A percentile compares a stretch with the other conserved stretches of the same genome.
These are phyloP conservation scores for Austrolebias charrua DNA, from an alignment of 2,797 vertebrate species.

Conservation along the genomic window DNA sequence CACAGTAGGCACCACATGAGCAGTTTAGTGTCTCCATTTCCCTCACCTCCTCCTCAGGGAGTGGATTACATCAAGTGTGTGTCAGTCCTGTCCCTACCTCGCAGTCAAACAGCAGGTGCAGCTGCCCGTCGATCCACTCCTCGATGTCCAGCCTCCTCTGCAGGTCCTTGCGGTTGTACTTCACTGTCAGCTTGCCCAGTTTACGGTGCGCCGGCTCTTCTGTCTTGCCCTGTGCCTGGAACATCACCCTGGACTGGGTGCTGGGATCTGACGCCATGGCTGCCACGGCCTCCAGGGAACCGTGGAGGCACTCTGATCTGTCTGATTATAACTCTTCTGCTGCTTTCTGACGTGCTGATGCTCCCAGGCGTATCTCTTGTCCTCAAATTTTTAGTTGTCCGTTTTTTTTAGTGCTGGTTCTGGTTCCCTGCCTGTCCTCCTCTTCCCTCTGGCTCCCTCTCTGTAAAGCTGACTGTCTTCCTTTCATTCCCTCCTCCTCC, in stretches of 20 bases:
- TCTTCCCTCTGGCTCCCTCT: constrained; percentile 45
- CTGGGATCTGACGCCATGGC: constrained; percentile 85
- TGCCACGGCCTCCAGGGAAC: constrained; percentile 76
- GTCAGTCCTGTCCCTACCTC: constrained; percentile 79
- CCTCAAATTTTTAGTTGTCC: constrained; percentile 50
- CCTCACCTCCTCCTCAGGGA: constrained; percentile 26
- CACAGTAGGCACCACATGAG: constrained; percentile 15
- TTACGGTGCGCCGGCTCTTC: constrained; percentile 86
- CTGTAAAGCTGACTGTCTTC: constrained; percentile 52
- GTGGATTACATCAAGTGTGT: constrained; percentile 9
- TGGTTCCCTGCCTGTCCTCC: constrained; percentile 52
- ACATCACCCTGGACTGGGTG: constrained; percentile 88
- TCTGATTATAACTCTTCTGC: constrained; percentile 22
- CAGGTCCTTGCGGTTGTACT: constrained; percentile 93
- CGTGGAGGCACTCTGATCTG: constrained; percentile 56
- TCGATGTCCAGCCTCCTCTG: constrained; percentile 94
- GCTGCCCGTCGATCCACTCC: constrained; percentile 91
- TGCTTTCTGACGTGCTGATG: constrained; percentile 35
- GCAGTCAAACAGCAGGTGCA: constrained; percentile 93
- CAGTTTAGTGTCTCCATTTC: constrained; percentile 15
- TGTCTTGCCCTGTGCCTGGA: constrained; percentile 82
- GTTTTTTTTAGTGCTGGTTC: constrained; percentile 51
- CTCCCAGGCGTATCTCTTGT: constrained; percentile 40
- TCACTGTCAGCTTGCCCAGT: constrained; percentile 92
- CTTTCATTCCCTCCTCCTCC: constrained; percentile 62